Evolutionary conservation across 2,113 vertebrate genomes (phyloP).

Genomic region (Hydrolagus affinis): DNA sequence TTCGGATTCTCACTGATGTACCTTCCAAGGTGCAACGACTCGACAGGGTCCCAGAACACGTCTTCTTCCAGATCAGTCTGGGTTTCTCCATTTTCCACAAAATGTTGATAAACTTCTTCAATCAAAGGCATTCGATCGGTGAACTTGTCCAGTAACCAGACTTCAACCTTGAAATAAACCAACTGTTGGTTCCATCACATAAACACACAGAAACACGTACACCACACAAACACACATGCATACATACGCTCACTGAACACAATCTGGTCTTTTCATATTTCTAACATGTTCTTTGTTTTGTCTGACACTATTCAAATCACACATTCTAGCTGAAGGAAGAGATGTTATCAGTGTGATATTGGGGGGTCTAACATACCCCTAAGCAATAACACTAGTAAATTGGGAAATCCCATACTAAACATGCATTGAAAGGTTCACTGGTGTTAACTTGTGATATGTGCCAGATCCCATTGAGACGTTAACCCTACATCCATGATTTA

Average conservation of each 20-base stretch:
- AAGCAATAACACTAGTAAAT: too few species aligned
- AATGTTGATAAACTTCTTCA: slow-evolving; percentile 1
- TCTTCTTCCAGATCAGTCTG: slow-evolving; percentile 14
- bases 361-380: too few species aligned
- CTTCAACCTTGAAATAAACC: slow-evolving; percentile 15
- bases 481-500: too few species aligned
- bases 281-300: background rate
- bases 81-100: slow-evolving; percentile 12
- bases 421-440: too few species aligned
- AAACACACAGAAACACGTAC: background rate
- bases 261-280: too few species aligned
- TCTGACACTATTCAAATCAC: background rate
- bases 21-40: slow-evolving; percentile 4
- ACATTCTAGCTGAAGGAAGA: background rate
- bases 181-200: background rate
- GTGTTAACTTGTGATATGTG: too few species aligned
- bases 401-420: too few species aligned
- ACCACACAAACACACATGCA: too few species aligned
- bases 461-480: too few species aligned
- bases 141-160: slow-evolving; percentile 20
- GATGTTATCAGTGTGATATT: background rate
- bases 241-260: too few species aligned
- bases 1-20: background rate
- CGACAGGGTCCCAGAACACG: slow-evolving; percentile 14
- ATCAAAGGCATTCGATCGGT: slow-evolving; percentile 19